Conservation (phyloP, 1,140 invertebrate genomes). For the Pogonomyrmex barbatus region DNA sequence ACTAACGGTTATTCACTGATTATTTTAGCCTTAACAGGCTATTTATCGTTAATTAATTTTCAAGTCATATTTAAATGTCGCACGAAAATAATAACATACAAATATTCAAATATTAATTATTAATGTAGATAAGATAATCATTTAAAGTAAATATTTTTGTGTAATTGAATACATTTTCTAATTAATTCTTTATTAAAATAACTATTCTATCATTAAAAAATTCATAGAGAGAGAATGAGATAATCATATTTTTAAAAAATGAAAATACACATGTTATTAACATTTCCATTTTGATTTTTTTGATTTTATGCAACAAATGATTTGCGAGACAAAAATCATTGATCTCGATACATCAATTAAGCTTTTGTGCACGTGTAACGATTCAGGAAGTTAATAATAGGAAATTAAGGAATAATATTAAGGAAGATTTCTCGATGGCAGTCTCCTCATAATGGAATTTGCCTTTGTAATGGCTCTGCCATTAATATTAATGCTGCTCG, state of each 20-base stretch:
- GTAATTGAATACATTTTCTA: background rate
- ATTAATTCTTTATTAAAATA: background rate
- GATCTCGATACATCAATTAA: background rate
- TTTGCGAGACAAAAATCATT: background rate
- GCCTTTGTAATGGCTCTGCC: slow-evolving; percentile 36
- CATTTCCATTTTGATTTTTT: background rate
- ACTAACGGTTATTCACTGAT: background rate
- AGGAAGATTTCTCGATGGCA: slow-evolving; percentile 29
- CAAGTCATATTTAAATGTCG: background rate
- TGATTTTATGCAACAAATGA: background rate
- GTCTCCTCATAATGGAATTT: slow-evolving; percentile 17
- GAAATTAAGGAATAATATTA: slow-evolving; percentile 41
- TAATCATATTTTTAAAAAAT: background rate
- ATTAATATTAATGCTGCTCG: slow-evolving; percentile 54
- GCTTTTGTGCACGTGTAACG: slow-evolving; percentile 12
- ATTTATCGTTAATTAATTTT: background rate
- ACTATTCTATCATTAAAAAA: slow-evolving; percentile 8
- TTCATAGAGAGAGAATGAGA: background rate
- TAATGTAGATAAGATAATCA: background rate
- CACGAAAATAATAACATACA: background rate
- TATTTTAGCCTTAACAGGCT: background rate
- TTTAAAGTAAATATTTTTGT: background rate
- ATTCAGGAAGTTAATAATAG: slow-evolving; percentile 51
- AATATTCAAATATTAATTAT: background rate
- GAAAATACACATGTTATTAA: background rate